These are phyloP conservation scores for Philonicus albiceps DNA, from an alignment of 2,888 invertebrate species.

Conservation along the genomic window DNA sequence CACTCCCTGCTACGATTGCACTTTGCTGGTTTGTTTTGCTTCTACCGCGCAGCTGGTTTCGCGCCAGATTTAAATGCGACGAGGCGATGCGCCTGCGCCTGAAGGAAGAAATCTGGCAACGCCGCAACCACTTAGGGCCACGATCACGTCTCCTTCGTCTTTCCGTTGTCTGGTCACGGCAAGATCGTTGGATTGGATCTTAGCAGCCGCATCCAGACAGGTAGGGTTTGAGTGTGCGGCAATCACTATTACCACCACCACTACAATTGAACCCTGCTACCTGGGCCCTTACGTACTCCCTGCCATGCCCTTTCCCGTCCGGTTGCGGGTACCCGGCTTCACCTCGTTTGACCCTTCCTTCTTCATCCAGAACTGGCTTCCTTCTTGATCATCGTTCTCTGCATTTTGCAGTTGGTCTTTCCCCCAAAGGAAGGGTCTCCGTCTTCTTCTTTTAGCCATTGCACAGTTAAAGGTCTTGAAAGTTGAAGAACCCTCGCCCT, in stretches of 20 bases:
- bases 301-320: background rate
- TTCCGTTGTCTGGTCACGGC: background rate
- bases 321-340: background rate
- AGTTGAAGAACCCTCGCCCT: background rate
- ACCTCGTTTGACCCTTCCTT: background rate
- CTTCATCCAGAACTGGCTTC: background rate
- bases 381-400: background rate
- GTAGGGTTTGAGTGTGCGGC: background rate
- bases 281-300: background rate
- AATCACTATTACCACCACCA: background rate
- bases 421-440: background rate
- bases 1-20: background rate
- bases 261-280: background rate
- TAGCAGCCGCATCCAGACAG: background rate
- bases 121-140: background rate
- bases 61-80: background rate
- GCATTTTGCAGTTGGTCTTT: background rate
- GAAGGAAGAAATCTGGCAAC: background rate
- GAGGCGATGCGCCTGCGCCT: background rate
- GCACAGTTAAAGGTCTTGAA: background rate
- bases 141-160: background rate
- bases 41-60: background rate
- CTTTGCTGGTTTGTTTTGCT: background rate
- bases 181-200: background rate
- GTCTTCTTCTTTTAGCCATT: background rate